Base-by-base conservation (phyloP, 2,797 vertebrate species). In the Numenius phaeopus region DNA sequence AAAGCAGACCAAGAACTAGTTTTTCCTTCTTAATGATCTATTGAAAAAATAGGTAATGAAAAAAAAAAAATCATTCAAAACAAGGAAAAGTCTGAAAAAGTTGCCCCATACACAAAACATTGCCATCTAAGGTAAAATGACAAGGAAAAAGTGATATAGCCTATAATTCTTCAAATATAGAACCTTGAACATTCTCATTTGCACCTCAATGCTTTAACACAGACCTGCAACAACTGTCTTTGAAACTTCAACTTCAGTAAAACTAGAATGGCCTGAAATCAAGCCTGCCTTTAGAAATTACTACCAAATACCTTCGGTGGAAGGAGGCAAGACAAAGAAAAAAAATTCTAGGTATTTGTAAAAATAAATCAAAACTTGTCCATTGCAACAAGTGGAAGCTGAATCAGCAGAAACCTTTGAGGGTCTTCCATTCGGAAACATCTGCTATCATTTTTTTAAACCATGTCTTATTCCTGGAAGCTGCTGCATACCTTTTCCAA, bases 401-500 rank as follows among this genome's bases (percentile, higher is more conserved):
- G 61, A 89, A 79, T 73, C 19, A 90, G 9, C 42, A 81, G 37
- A 15, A 81, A 55, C 34, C 54, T 55, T 27, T 57, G 27, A 88
- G 76, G 27, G 49, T 4, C 29, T 8, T 0, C 61, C 5, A 64
- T 82, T 65, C 16, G 79, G 66, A 79, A 86, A 59, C 0, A 2
- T 14, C n/a, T 62, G 30, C n/a, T 79, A 39, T 76, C 10, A 34
- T 47, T 78, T 75, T 72, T 72, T 64, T 49, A 54, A 69, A 75
- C 13, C 14, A 40, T 15, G n/a, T 52, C 47, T 69, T 40, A 18
- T 40, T n/a, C 47, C 26, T 39, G 40, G 24, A 82, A 80, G 78
- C 11, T 75, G 58, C 26, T 79, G 71, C 69, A 0, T 97, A 98
- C 98, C 98, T 98, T 98, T 91, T 98, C 98, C 73, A 98, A 76